Base-by-base conservation (phyloP, 23 tunicate species). In the Ciona savignyi region DNA sequence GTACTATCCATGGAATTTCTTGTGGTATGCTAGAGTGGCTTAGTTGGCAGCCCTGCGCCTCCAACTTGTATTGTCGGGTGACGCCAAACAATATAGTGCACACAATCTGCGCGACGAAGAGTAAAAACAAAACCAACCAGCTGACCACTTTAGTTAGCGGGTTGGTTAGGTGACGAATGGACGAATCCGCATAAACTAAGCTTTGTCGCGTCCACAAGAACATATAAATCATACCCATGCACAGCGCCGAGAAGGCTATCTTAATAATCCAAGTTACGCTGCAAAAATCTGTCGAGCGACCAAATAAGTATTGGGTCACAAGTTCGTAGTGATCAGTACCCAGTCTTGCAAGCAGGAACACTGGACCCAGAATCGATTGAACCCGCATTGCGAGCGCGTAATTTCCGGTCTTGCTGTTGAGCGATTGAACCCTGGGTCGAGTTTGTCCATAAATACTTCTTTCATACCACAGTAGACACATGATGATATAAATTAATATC, bases 151-250 rank as follows among this genome's bases (percentile, higher is more conserved):
- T 63, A 0, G 79, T 81, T 15, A 33, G 1, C 1, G 60, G 33
- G 0, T 82, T 56, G 1, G 95, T 73, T 19, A 87, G 69, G 66
- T 87, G 95, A 34, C 42, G 34, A 82, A 87, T 87, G 9, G 81
- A 65, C 21, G 81, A 76, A 29, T 87, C 80, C 21, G 81, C 32
- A 63, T 87, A 87, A 56, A 81, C 80, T 33, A 80, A 82, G 23
- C 81, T 76, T 72, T 87, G 95, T 2, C 86, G 51, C 23, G 70
- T 76, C 95, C 95, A 87, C 26, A 87, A 32, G 71, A 76, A 87
- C 25, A 65, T 31, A 68, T 87, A 87, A n/a, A 87, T 61, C 4
- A 80, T 56, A 0, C 63, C 35, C 19, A 87, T 11, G 25, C 56
- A 76, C 31, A 87, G 11, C 2, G 77, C 74, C 23, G 81, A 31